Evolutionary conservation across 2,113 vertebrate species (phyloP).

Genomic region (Sakesphorus luctuosus): DNA sequence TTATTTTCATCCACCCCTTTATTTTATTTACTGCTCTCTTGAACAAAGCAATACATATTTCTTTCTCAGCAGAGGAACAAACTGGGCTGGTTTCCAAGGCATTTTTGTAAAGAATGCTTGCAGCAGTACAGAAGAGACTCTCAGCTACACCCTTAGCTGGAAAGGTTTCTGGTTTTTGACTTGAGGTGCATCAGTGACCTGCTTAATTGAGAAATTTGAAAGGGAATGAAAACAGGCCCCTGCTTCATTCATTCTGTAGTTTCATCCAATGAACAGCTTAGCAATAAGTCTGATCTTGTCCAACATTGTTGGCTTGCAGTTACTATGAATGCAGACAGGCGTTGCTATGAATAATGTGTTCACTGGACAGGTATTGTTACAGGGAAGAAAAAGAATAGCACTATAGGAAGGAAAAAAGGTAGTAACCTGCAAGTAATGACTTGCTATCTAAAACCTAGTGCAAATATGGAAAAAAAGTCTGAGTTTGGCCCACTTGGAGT

Average conservation of each 20-base stretch:
- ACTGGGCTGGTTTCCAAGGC: constrained; percentile 12
- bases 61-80: background rate
- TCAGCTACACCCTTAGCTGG: background rate
- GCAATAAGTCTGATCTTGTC: background rate
- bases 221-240: background rate
- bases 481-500: constrained; percentile 11
- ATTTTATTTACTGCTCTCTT: constrained; percentile 38
- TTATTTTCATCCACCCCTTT: constrained; percentile 20
- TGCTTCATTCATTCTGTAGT: background rate
- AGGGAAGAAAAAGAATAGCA: background rate
- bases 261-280: background rate
- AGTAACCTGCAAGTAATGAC: constrained; percentile 39
- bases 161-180: background rate
- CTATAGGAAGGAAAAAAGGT: background rate
- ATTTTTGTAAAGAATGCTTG: background rate
- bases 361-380: background rate
- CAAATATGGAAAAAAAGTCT: background rate
- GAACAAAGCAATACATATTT: constrained; percentile 31
- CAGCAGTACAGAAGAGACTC: background rate
- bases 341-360: background rate
- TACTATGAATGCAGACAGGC: background rate
- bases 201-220: constrained; percentile 7
- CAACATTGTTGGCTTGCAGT: background rate
- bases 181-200: background rate
- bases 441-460: constrained; percentile 3